Percentiles rank a stretch among this genome's conserved stretches.
phyloP scores from a whole-genome alignment of 2,113 vertebrate species.

The Clinocottus analis region DNA sequence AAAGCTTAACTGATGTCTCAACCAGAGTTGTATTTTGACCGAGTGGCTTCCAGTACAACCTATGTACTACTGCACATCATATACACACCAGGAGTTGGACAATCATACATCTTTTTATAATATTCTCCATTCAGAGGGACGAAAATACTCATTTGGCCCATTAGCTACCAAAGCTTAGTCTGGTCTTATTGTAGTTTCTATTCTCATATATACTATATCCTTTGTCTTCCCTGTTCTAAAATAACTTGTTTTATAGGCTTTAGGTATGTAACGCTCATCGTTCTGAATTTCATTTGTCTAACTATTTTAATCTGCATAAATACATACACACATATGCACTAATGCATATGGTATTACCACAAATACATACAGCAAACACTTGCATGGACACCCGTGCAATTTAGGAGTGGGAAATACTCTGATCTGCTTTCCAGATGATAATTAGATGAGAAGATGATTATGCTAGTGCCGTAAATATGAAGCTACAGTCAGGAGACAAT shows the following conservation, averaged over 20 bases:
- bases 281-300: neutral
- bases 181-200: neutral
- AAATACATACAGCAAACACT: neutral
- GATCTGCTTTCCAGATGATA: neutral
- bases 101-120: neutral
- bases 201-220: neutral
- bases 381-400: neutral
- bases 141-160: neutral
- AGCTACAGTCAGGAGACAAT: neutral
- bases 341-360: neutral
- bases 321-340: neutral
- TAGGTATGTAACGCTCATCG: neutral
- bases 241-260: neutral
- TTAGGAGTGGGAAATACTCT: neutral
- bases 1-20: slow-evolving; percentile 13
- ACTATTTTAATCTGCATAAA: neutral
- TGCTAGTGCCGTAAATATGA: neutral
- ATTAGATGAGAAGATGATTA: neutral
- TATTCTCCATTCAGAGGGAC: neutral
- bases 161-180: neutral
- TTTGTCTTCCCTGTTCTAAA: neutral
- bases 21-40: slow-evolving; percentile 1
- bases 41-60: neutral
- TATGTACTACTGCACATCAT: neutral
- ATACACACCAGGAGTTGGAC: neutral